These are phyloP conservation scores for Zaprionus africanus DNA, from an alignment of 1,140 invertebrate species.

Conservation along the genomic window DNA sequence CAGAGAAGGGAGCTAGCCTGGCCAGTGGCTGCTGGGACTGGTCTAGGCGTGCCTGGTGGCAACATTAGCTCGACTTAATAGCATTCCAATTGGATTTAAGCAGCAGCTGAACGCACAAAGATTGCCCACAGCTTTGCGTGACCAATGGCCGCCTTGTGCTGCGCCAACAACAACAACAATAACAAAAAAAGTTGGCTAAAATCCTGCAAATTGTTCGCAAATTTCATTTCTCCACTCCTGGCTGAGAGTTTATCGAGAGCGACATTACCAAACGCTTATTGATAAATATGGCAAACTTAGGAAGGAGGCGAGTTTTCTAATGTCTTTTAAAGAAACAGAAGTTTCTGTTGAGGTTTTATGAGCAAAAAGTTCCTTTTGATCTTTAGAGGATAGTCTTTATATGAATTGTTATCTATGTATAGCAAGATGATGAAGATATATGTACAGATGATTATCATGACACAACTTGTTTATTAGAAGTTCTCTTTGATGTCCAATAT, in stretches of 20 bases:
- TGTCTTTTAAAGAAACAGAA: background rate
- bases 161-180: background rate
- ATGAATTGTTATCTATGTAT: too few relatives aligned
- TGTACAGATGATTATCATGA: too few relatives aligned
- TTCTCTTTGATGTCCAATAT: too few relatives aligned
- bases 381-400: too few relatives aligned
- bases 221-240: background rate
- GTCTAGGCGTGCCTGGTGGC: conserved; percentile 2
- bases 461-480: too few relatives aligned
- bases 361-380: background rate
- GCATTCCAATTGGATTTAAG: conserved; percentile 47
- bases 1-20: too few relatives aligned
- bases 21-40: background rate
- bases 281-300: background rate
- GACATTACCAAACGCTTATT: conserved; percentile 1
- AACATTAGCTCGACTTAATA: conserved; percentile 64
- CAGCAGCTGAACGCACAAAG: conserved; percentile 16
- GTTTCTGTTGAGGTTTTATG: too few relatives aligned
- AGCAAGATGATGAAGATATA: too few relatives aligned
- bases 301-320: background rate
- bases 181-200: background rate
- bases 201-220: conserved; percentile 1
- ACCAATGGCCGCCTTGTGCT: background rate
- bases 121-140: conserved; percentile 10
- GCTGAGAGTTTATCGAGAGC: background rate